Base-by-base conservation (phyloP, 1,140 invertebrate genomes). In the Lepidurus couesii region DNA sequence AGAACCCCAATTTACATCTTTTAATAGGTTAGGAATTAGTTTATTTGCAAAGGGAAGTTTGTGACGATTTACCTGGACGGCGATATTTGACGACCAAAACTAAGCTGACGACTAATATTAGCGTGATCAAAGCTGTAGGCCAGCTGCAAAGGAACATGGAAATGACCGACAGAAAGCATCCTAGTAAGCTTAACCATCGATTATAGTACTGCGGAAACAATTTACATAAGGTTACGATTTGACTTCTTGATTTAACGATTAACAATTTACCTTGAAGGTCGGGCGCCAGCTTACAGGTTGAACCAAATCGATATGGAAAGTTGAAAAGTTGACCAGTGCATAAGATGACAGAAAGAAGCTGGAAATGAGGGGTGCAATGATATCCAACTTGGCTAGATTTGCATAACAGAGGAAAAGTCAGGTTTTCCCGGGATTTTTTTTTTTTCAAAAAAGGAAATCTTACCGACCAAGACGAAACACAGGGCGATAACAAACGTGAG, bases 71-170 rank as follows among this genome's bases (percentile, higher is more conserved):
- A 94, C 92, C 92, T 83, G 96, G 96, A 83, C 97, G 97, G 73
- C 93, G 89, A 84, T 96, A 95, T 77, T 95, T 91, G 4, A 98
- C 92, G 81, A 96, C 91, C 74, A 95, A 85, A 84, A 97, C 98
- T 1, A 98, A 89, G 2, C 90, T 90, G 80, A 94, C 90, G 81
- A 97, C 95, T 76, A 96, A 90, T 78, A 92, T 90, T 83, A 97
- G 93, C 0, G 96, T 98, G 74, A 97, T 87, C 1, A 98, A 87
- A 0, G 96, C 96, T 73, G 94, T 94, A 80, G 89, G 87, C 93
- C 95, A 98, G 84, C 94, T 92, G 82, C 98, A 96, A 11, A 98
- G 87, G 85, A 98, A 95, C 89, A 98, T 98, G 73, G 98, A 95
- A 6, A 88, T 90, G 21, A 98, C 90, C 83, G 96, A 98, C 75